Evolutionary conservation across 2,113 vertebrate species (phyloP).

Genomic region (Colinus virginianus): DNA sequence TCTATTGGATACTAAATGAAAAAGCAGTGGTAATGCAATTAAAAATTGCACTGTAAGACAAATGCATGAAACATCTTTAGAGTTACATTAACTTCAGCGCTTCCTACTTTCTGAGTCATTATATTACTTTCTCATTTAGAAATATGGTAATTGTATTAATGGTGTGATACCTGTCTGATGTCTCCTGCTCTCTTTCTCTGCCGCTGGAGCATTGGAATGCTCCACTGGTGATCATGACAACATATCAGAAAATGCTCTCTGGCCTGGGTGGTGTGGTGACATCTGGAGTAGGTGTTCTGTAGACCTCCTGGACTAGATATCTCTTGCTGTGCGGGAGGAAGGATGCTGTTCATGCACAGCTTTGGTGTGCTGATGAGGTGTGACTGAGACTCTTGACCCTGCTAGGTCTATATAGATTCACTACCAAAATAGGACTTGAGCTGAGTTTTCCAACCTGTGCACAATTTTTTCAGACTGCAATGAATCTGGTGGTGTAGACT

Average conservation of each 20-base stretch:
- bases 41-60: background rate
- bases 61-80: background rate
- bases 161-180: background rate
- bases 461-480: background rate
- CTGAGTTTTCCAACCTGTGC: fast-evolving
- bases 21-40: background rate
- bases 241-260: background rate
- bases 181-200: background rate
- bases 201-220: background rate
- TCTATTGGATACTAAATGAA: background rate
- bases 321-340: background rate
- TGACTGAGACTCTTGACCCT: background rate
- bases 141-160: background rate
- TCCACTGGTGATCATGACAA: background rate
- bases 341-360: background rate
- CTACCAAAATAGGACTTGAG: background rate
- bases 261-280: background rate
- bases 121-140: background rate
- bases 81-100: background rate
- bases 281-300: background rate
- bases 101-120: background rate
- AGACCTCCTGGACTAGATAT: background rate
- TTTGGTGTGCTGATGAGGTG: background rate
- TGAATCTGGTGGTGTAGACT: background rate
- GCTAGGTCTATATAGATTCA: background rate